Conservation (phyloP, 2,888 invertebrate genomes). For the Drosophila acutilabella region DNA sequence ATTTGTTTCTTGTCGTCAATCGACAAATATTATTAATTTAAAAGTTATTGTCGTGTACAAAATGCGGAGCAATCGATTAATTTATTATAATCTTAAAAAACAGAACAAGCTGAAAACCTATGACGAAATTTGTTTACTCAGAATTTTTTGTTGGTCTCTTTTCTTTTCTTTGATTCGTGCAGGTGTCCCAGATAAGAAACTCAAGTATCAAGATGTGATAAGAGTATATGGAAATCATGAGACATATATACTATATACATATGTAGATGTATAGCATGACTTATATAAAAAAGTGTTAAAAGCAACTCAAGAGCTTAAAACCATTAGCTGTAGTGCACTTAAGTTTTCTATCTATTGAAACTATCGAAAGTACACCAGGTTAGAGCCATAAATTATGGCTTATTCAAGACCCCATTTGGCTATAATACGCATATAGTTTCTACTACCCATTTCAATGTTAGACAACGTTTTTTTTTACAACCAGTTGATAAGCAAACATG, state of each 20-base stretch:
- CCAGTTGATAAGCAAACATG: slow-evolving; percentile 47
- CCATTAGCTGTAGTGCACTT: slow-evolving; percentile 28
- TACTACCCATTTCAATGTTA: background rate
- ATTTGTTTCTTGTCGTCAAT: slow-evolving; percentile 63
- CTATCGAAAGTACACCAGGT: slow-evolving; percentile 21
- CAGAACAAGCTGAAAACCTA: slow-evolving; percentile 3
- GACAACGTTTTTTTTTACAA: slow-evolving; percentile 19
- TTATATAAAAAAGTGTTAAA: slow-evolving; percentile 9
- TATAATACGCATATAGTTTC: background rate
- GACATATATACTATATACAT: slow-evolving; percentile 42
- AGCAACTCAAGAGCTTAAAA: slow-evolving; percentile 15
- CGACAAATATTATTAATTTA: slow-evolving; percentile 70
- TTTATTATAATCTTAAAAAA: slow-evolving; percentile 62
- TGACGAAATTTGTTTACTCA: slow-evolving; percentile 71
- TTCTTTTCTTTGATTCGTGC: slow-evolving; percentile 21
- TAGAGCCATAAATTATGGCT: slow-evolving; percentile 25
- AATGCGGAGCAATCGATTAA: slow-evolving; percentile 49
- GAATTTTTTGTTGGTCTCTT: slow-evolving; percentile 10
- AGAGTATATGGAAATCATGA: slow-evolving; percentile 57
- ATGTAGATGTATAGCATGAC: background rate
- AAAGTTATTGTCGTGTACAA: slow-evolving; percentile 61
- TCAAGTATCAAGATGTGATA: slow-evolving; percentile 42
- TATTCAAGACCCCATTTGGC: slow-evolving; percentile 23
- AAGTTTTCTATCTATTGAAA: slow-evolving; percentile 17
- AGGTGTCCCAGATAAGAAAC: slow-evolving; percentile 50